These are phyloP conservation scores for Nannoperca australis DNA, from an alignment of 2,797 vertebrate genomes.

Conservation along the genomic window DNA sequence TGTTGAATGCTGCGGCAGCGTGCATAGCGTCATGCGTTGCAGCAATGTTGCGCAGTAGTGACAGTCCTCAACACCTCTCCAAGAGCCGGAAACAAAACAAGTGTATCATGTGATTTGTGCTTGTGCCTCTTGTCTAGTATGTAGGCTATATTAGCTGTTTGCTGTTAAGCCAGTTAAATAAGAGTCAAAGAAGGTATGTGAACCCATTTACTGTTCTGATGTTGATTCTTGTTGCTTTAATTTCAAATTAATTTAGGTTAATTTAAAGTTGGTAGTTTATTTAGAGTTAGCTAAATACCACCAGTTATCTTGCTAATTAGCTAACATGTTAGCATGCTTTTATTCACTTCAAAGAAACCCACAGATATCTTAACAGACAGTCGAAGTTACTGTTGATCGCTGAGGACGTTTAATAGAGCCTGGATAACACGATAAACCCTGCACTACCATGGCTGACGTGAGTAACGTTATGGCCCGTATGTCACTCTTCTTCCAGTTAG, in stretches of 20 bases:
- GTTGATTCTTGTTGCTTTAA: not conserved
- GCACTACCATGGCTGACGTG: slow-evolving; percentile 81
- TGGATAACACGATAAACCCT: not conserved
- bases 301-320: not conserved
- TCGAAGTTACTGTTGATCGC: too few species aligned
- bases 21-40: not conserved
- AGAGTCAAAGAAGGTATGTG: slow-evolving; percentile 18
- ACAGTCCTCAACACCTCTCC: not conserved
- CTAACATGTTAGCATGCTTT: slow-evolving; percentile 2
- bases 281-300: not conserved
- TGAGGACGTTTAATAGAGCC: not conserved
- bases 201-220: fast-evolving
- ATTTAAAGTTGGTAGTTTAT: not conserved
- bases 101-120: slow-evolving; percentile 70
- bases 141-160: not conserved
- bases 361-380: too few species aligned
- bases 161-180: not conserved
- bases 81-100: slow-evolving; percentile 59
- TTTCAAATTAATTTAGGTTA: not conserved
- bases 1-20: not conserved
- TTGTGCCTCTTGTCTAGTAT: not conserved
- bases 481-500: not conserved
- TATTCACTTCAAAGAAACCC: fast-evolving
- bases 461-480: slow-evolving; percentile 52
- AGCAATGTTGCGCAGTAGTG: not conserved